These are phyloP conservation scores for Atta cephalotes DNA, from an alignment of 1,140 invertebrate genomes.

Conservation along the genomic window DNA sequence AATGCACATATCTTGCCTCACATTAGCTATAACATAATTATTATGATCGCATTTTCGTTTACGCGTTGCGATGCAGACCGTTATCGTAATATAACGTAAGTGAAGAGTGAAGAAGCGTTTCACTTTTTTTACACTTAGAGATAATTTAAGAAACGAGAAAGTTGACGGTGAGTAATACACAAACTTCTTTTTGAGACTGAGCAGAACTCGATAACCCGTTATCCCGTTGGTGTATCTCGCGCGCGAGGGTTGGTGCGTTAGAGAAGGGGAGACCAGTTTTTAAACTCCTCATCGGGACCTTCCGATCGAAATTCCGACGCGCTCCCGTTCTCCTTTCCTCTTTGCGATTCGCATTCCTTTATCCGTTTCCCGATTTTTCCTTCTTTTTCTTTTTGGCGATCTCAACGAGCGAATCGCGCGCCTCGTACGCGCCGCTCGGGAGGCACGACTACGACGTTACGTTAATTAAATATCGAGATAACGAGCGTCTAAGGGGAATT, in stretches of 20 bases:
- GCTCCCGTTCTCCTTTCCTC: conserved; percentile 39
- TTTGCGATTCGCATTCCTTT: conserved; percentile 30
- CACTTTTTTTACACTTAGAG: conserved; percentile 3
- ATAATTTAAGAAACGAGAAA: conserved; percentile 27
- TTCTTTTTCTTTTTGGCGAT: background rate
- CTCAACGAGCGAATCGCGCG: conserved; percentile 27
- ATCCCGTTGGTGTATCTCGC: conserved; percentile 33
- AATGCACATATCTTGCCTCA: conserved; percentile 36
- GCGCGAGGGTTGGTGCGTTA: background rate
- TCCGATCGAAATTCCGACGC: conserved; percentile 42
- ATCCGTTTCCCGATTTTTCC: conserved; percentile 5
- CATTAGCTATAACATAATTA: conserved; percentile 14
- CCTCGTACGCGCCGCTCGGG: conserved; percentile 17
- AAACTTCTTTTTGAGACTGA: background rate
- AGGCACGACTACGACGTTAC: conserved; percentile 40
- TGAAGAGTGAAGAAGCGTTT: background rate
- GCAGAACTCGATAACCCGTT: conserved; percentile 8
- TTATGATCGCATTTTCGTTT: conserved; percentile 18
- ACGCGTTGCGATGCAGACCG: background rate
- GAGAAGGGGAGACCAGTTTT: background rate
- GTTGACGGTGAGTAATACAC: conserved; percentile 7
- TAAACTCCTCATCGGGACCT: background rate
- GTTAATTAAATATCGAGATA: conserved; percentile 51
- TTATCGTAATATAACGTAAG: background rate
- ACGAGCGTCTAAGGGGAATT: conserved; percentile 44